These are phyloP conservation scores for Phaethornis superciliosus DNA, from an alignment of 2,113 vertebrate genomes.

Conservation along the genomic window DNA sequence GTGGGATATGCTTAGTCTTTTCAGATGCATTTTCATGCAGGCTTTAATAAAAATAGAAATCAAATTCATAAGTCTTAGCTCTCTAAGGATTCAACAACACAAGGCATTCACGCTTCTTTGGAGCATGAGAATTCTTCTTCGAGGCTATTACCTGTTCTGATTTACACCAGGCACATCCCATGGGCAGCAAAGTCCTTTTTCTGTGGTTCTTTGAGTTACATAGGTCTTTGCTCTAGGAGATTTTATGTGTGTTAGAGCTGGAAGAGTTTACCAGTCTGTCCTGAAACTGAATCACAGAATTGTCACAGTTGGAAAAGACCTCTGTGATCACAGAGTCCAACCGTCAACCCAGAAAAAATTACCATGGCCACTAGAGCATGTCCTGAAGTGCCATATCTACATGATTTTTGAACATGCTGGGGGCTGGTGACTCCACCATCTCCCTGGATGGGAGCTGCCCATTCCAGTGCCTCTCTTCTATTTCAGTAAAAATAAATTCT, in stretches of 20 bases:
- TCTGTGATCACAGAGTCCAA: too few relatives aligned
- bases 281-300: neutral
- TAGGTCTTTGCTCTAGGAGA: neutral
- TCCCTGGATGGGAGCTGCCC: too few relatives aligned
- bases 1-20: neutral
- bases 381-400: too few relatives aligned
- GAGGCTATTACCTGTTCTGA: neutral
- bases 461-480: too few relatives aligned
- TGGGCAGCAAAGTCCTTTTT: neutral
- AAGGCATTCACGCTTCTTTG: neutral
- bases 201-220: neutral
- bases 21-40: neutral
- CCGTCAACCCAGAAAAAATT: too few relatives aligned
- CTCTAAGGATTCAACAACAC: neutral
- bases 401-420: too few relatives aligned
- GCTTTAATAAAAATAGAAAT: neutral
- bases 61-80: neutral
- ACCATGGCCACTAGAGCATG: too few relatives aligned
- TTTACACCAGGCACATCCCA: accelerated
- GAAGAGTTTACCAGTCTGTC: neutral
- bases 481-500: too few relatives aligned
- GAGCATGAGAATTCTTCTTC: neutral
- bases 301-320: too few relatives aligned
- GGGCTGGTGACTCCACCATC: too few relatives aligned
- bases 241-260: neutral